Evolutionary conservation across 2,113 vertebrate species (phyloP).

Genomic region (Pantherophis guttatus): DNA sequence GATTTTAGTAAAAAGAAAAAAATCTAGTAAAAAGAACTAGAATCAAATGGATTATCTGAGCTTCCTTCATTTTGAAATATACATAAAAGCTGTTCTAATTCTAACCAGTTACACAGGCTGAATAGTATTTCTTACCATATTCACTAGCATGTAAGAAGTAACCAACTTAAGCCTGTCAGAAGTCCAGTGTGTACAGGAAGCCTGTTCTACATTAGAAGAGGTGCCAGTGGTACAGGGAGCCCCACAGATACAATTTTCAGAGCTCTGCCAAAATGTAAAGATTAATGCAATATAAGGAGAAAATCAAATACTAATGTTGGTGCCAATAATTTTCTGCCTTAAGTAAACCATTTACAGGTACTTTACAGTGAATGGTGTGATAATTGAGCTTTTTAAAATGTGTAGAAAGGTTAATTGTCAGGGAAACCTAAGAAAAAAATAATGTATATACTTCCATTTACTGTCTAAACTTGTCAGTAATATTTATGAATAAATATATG

Average conservation of each 20-base stretch:
- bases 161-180: neutral
- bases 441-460: neutral
- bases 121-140: neutral
- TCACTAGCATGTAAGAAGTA: neutral
- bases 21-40: neutral
- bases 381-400: neutral
- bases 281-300: neutral
- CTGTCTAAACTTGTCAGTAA: neutral
- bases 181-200: neutral
- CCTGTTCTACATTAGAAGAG: neutral
- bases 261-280: neutral
- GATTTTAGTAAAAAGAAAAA: neutral
- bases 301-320: neutral
- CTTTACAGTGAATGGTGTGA: neutral
- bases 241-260: neutral
- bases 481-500: neutral
- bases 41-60: neutral
- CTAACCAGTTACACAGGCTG: neutral
- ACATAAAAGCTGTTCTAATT: rapidly evolving
- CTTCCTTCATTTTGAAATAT: neutral
- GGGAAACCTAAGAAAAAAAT: neutral
- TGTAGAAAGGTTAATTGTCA: neutral
- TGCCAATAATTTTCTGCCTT: neutral
- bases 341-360: neutral
- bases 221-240: neutral